These are phyloP conservation scores for Hystrix cristata DNA, from an alignment of 2,113 vertebrate genomes.

Conservation along the genomic window DNA sequence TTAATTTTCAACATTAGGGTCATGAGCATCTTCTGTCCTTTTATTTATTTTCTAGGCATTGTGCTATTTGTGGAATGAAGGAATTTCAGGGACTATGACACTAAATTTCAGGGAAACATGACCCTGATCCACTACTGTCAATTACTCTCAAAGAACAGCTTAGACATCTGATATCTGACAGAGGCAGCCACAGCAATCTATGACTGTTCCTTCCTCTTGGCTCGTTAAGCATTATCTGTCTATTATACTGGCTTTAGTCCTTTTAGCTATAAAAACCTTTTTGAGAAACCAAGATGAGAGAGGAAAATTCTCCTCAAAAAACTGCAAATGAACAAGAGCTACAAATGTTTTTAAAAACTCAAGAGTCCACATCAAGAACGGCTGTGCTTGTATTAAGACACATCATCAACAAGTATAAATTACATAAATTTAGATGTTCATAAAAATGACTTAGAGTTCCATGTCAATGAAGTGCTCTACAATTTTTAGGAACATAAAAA, in stretches of 20 bases:
- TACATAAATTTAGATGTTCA: not conserved
- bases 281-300: not conserved
- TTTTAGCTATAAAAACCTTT: not conserved
- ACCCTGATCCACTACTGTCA: not conserved
- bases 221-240: not conserved
- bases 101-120: not conserved
- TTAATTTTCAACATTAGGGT: not conserved
- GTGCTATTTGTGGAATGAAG: not conserved
- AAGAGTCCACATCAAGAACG: not conserved
- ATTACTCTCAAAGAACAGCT: not conserved
- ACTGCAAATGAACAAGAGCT: not conserved
- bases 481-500: not conserved
- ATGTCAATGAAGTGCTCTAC: not conserved
- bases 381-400: not conserved
- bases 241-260: not conserved
- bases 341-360: not conserved
- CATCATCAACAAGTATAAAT: not conserved
- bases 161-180: not conserved
- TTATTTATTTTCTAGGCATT: constrained; percentile 9
- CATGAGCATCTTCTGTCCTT: not conserved
- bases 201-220: not conserved
- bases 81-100: not conserved
- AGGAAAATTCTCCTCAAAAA: constrained; percentile 45
- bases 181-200: not conserved
- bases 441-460: not conserved